These are phyloP conservation scores for Peromyscus nudipes DNA, from an alignment of 2,797 vertebrate species.

Conservation along the genomic window DNA sequence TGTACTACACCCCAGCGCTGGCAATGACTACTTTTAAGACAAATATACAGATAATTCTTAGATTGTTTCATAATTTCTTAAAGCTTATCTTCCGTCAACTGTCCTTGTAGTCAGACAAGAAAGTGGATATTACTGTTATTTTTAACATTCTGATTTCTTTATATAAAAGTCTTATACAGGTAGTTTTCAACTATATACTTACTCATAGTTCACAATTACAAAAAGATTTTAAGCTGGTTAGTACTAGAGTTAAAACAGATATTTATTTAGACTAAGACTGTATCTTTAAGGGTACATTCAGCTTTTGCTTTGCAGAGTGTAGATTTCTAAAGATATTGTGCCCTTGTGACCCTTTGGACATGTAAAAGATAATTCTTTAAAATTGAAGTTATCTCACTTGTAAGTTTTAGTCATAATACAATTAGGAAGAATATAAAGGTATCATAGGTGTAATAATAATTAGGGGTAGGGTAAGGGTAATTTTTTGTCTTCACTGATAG, in stretches of 20 bases:
- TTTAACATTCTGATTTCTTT: neutral
- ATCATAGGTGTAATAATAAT: neutral
- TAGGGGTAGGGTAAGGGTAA: neutral
- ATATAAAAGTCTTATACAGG: neutral
- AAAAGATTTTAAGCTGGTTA: neutral
- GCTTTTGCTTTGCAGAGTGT: neutral
- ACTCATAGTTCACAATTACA: neutral
- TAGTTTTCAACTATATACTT: neutral
- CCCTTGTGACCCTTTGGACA: neutral
- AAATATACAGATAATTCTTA: neutral
- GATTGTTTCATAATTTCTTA: neutral
- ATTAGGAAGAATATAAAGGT: neutral
- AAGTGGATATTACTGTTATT: neutral
- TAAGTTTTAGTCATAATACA: neutral
- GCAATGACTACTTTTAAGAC: neutral
- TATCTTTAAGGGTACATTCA: neutral
- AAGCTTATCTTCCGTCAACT: neutral
- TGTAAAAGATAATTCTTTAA: neutral
- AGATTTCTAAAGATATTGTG: neutral
- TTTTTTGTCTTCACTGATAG: neutral
- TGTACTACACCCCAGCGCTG: neutral
- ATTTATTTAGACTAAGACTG: neutral
- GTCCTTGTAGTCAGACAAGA: neutral
- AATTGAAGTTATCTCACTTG: neutral
- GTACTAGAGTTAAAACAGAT: neutral